Conservation (phyloP, 2,888 invertebrate species). For the Gymnoscelis rufifasciata region DNA sequence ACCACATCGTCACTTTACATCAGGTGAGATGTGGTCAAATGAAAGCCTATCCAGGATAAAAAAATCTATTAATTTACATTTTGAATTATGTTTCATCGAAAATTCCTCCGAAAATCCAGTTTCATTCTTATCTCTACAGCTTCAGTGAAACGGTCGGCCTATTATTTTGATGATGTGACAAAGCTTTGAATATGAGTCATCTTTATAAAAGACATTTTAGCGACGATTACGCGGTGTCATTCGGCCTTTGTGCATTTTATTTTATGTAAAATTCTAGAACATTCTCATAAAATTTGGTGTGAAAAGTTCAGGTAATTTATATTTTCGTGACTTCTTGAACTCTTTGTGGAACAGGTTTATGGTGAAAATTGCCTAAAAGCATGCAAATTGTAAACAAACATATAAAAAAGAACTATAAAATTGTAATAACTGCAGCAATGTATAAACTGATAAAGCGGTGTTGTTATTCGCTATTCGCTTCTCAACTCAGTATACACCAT, state of each 20-base stretch:
- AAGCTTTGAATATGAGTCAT: conserved; percentile 53
- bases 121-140: conserved; percentile 48
- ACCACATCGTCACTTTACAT: too few relatives aligned
- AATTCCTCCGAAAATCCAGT: conserved; percentile 27
- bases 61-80: too few relatives aligned
- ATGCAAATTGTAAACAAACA: conserved; percentile 9
- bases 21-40: too few relatives aligned
- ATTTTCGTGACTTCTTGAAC: conserved; percentile 14
- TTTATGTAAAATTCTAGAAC: conserved; percentile 28
- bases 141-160: conserved; percentile 49
- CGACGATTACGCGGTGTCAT: conserved; percentile 39
- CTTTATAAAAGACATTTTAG: conserved; percentile 42
- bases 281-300: conserved; percentile 27
- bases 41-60: too few relatives aligned
- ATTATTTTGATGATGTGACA: conserved; percentile 63
- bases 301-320: conserved; percentile 11
- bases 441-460: too few relatives aligned
- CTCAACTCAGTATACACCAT: too few relatives aligned
- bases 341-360: background rate
- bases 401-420: too few relatives aligned
- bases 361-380: conserved; percentile 4
- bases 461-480: too few relatives aligned
- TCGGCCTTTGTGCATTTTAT: conserved; percentile 37
- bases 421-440: too few relatives aligned
- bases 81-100: background rate